Base-by-base conservation (phyloP, 1,140 invertebrate genomes). In the Drepana arcuata region DNA sequence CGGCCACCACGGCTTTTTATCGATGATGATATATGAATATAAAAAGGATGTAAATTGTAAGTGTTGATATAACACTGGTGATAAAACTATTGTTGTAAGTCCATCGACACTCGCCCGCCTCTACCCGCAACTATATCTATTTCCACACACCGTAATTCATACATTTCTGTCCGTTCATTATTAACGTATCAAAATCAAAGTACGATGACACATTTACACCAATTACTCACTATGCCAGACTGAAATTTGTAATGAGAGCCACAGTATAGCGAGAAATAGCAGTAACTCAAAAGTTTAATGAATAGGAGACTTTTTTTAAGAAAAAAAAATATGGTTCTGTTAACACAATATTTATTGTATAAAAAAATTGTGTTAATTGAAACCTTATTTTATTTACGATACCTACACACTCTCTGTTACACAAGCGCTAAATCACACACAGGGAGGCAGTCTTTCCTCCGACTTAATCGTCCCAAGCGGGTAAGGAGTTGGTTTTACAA, bases 131-230 rank as follows among this genome's bases (percentile, higher is more conserved):
- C n/a, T n/a, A n/a, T n/a, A n/a, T 66, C 53, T 65, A 70, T 73
- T 70, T 68, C 48, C 55, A 67, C 56, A 31, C 29, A 29, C 40
- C 41, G 56, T 73, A 73, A 69, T 42, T 73, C 64, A 67, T 59
- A 59, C 37, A 32, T 56, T 41, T 35, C 54, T 40, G 18, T 21
- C 12, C 15, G 36, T 35, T 52, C 41, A 62, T 69, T 67, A 72
- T 63, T 66, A 69, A 69, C 60, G 62, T 50, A 36, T 34, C 52
- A 23, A 53, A 64, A 67, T 69, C 64, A 68, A 69, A 62, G 61
- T 32, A 55, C 67, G 67, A 70, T 57, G 70, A 70, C 64, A 64
- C 62, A 73, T 70, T 64, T 69, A 73, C 48, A 48, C 46, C 53
- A 60, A 68, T 70, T 64, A 66, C 50, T 69, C 58, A 64, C 50